These are phyloP conservation scores for Cryptocheilus praepositus DNA, from an alignment of 2,888 invertebrate genomes.

Conservation along the genomic window DNA sequence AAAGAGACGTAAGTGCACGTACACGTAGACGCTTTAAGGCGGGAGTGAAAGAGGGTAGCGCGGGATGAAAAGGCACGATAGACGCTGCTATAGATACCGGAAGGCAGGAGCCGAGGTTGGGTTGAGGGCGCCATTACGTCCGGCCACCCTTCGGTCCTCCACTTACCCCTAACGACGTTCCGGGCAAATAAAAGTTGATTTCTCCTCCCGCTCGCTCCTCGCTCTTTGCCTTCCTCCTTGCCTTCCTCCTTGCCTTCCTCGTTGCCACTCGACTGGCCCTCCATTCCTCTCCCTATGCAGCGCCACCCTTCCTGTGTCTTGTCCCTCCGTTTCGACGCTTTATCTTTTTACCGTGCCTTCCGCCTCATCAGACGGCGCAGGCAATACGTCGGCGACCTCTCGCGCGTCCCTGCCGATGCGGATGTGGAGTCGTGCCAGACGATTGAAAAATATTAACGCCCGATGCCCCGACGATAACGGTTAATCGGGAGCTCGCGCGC, in stretches of 20 bases:
- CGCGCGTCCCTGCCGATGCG: not conserved
- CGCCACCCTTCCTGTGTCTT: conserved; percentile 41
- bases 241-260: conserved; percentile 15
- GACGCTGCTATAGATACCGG: conserved; percentile 58
- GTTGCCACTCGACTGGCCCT: conserved; percentile 31
- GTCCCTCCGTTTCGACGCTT: conserved; percentile 49
- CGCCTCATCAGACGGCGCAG: conserved; percentile 54
- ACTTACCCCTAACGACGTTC: conserved; percentile 64
- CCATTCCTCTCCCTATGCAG: conserved; percentile 11
- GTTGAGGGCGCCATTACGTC: conserved; percentile 66
- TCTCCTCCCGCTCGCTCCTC: conserved; percentile 50
- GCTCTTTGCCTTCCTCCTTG: conserved; percentile 12
- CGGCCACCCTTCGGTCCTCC: conserved; percentile 64
- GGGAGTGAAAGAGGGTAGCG: conserved; percentile 27
- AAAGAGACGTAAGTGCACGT: conserved; percentile 9
- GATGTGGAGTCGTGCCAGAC: conserved; percentile 42
- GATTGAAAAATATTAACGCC: conserved; percentile 36
- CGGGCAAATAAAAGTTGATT: conserved; percentile 68
- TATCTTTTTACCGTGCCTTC: conserved; percentile 56
- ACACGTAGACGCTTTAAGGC: conserved; percentile 8
- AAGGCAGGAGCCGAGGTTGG: conserved; percentile 58
- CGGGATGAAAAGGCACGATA: conserved; percentile 51
- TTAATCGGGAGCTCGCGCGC: no score
- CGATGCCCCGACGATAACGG: no score
- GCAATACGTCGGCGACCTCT: conserved; percentile 35